Evolutionary conservation across 2,113 vertebrate species (phyloP).

Genomic region (Phalacrocorax aristotelis): DNA sequence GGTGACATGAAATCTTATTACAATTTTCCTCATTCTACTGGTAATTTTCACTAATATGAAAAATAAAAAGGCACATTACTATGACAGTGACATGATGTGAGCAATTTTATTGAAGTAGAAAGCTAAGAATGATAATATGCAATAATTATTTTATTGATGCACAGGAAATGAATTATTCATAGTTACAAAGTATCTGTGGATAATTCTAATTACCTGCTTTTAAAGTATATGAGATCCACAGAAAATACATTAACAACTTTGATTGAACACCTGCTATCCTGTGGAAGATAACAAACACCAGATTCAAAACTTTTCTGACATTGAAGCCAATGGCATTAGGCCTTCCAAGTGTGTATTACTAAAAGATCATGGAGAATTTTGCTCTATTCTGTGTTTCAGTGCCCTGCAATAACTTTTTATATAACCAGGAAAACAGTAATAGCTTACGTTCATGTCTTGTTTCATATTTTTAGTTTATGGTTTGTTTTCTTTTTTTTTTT

Average conservation of each 20-base stretch:
- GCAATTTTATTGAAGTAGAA: conserved; percentile 78
- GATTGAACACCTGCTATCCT: conserved; percentile 75
- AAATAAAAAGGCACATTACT: conserved; percentile 66
- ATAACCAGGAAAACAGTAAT: background rate
- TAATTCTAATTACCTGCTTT: conserved; percentile 81
- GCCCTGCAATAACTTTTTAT: background rate
- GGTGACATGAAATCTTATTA: conserved; percentile 23
- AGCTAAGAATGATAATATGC: conserved; percentile 79
- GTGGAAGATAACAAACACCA: conserved; percentile 17
- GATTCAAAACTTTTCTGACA: conserved; percentile 20
- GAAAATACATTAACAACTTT: conserved; percentile 76
- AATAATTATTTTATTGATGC: conserved; percentile 81
- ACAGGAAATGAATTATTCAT: conserved; percentile 81
- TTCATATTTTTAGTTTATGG: background rate
- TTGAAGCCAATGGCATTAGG: background rate
- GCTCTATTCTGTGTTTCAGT: background rate
- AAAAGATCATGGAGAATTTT: background rate
- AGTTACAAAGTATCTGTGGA: conserved; percentile 74
- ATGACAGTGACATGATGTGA: conserved; percentile 66
- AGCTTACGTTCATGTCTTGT: background rate
- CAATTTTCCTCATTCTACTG: conserved; percentile 42
- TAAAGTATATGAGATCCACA: conserved; percentile 73
- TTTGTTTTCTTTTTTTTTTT: background rate
- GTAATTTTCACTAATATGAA: conserved; percentile 65
- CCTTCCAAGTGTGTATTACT: background rate